Evolutionary conservation across 2,113 vertebrate genomes (phyloP).

Genomic region (Pangasianodon hypophthalmus): DNA sequence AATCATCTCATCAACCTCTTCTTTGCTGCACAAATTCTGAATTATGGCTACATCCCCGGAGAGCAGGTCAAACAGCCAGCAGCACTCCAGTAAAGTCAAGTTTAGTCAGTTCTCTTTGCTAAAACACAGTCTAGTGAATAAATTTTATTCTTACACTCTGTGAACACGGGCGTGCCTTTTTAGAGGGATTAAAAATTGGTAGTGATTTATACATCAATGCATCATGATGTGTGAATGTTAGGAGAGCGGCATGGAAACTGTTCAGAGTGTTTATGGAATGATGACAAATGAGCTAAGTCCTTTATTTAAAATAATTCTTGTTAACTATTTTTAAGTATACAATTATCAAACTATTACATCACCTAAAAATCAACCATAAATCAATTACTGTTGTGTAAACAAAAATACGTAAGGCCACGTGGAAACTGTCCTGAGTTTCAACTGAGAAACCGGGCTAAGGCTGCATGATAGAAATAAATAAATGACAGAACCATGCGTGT

Average conservation of each 20-base stretch:
- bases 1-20: not conserved
- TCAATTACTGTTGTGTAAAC: constrained; percentile 30
- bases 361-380: not conserved
- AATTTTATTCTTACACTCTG: not conserved
- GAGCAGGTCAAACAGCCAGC: not conserved
- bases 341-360: not conserved
- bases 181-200: not conserved
- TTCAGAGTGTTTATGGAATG: constrained; percentile 3
- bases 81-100: not conserved
- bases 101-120: not conserved
- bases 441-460: not conserved
- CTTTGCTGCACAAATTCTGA: not conserved
- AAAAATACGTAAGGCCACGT: constrained; percentile 49
- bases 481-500: not conserved
- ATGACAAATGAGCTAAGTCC: not conserved
- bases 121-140: not conserved
- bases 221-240: not conserved
- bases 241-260: not conserved
- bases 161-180: not conserved
- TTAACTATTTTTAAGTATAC: not conserved
- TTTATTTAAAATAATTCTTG: constrained; percentile 8
- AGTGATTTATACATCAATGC: not conserved
- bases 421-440: constrained; percentile 35
- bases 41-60: not conserved
- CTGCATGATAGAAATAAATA: constrained; percentile 27